Conservation (phyloP, 2,888 invertebrate genomes). For the Cerastoderma edule region DNA sequence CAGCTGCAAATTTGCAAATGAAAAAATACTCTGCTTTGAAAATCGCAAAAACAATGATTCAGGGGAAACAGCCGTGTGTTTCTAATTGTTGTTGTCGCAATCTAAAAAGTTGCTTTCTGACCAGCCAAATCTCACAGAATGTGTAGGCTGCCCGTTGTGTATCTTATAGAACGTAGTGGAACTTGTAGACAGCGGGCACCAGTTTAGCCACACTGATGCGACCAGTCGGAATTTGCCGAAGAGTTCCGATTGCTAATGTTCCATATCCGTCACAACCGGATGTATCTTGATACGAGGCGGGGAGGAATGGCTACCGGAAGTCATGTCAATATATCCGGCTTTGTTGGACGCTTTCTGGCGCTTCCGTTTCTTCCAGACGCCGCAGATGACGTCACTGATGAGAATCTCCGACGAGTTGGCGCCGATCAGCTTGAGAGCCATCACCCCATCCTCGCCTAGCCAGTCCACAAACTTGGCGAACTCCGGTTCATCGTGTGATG, state of each 20-base stretch:
- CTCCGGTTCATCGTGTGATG: not conserved
- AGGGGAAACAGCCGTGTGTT: too few species aligned
- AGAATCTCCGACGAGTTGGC: slow-evolving; percentile 21
- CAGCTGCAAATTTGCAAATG: too few species aligned
- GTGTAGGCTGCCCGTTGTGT: too few species aligned
- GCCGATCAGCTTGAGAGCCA: slow-evolving; percentile 10
- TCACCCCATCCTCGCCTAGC: slow-evolving; percentile 12
- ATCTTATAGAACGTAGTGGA: too few species aligned
- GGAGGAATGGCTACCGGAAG: slow-evolving; percentile 25
- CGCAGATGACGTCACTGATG: slow-evolving; percentile 7
- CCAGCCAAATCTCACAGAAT: too few species aligned
- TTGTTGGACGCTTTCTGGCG: slow-evolving; percentile 20
- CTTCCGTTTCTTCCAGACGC: slow-evolving; percentile 20
- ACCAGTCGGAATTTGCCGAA: too few species aligned
- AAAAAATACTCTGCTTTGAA: too few species aligned
- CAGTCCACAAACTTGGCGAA: slow-evolving; percentile 12
- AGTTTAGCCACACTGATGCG: too few species aligned
- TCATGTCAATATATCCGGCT: slow-evolving; percentile 21
- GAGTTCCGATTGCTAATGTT: not conserved
- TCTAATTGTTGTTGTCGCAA: too few species aligned
- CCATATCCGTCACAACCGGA: slow-evolving; percentile 18
- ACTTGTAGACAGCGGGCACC: too few species aligned
- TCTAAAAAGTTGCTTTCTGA: too few species aligned
- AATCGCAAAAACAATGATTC: too few species aligned
- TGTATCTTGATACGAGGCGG: slow-evolving; percentile 20